Conservation (phyloP, 2,113 vertebrate species). For the Ctenodactylus gundi region DNA sequence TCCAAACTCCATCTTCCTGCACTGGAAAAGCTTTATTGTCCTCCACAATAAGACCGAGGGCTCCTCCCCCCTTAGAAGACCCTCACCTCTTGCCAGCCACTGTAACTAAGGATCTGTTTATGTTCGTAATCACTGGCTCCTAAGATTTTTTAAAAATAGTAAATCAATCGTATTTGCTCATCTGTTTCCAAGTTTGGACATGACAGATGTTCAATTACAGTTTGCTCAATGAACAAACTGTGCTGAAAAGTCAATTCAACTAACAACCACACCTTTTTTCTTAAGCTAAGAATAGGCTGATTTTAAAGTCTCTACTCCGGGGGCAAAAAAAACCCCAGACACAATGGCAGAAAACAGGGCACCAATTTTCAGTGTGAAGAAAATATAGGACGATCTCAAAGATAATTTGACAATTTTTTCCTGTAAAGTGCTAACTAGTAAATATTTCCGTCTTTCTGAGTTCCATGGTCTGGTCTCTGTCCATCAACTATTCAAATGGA, state of each 20-base stretch:
- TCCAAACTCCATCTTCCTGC: not conserved
- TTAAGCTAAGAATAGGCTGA: not conserved
- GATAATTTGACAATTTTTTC: not conserved
- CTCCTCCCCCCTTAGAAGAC: not conserved
- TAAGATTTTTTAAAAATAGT: not conserved
- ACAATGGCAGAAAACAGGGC: not conserved
- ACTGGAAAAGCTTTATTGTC: not conserved
- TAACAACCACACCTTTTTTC: not conserved
- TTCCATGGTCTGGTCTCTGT: not conserved
- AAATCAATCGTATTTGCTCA: constrained; percentile 23
- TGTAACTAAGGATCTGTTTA: not conserved
- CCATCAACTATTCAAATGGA: not conserved
- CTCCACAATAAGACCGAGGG: not conserved
- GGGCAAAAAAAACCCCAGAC: not conserved
- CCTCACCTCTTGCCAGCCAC: not conserved
- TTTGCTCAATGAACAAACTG: not conserved
- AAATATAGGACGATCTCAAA: not conserved
- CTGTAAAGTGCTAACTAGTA: not conserved
- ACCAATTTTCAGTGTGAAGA: not conserved
- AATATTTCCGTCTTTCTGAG: not conserved
- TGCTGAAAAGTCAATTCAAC: constrained; percentile 17
- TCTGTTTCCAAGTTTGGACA: not conserved
- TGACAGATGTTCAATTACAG: not conserved
- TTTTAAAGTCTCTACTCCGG: not conserved
- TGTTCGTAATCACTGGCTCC: not conserved